A percentile compares a stretch with the other conserved stretches of the same genome.
phyloP scores from a whole-genome alignment of 1,140 invertebrate species.

The Marisa cornuarietis region DNA sequence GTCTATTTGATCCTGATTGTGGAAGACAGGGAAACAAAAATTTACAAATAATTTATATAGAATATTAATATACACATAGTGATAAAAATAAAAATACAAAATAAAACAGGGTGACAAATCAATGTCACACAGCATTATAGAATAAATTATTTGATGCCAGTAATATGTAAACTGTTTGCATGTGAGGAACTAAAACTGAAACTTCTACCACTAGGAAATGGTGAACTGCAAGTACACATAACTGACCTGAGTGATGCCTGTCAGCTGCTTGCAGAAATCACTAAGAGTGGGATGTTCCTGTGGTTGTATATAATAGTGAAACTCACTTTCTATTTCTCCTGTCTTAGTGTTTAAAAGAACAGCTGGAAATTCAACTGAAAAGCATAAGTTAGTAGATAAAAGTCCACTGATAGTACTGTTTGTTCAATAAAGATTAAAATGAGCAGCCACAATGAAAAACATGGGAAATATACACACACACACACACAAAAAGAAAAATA shows the following conservation, averaged over 20 bases:
- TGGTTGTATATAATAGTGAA: constrained; percentile 63
- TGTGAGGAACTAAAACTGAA: neutral
- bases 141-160: too few relatives aligned
- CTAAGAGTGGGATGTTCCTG: constrained; percentile 59
- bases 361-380: constrained; percentile 65
- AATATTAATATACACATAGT: too few relatives aligned
- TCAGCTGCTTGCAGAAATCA: constrained; percentile 61
- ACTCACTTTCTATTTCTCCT: constrained; percentile 59
- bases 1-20: constrained; percentile 57
- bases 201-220: neutral
- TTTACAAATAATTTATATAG: too few relatives aligned
- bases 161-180: too few relatives aligned
- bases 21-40: too few relatives aligned
- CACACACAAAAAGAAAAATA: neutral
- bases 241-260: constrained; percentile 63
- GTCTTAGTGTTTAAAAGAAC: constrained; percentile 57
- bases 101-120: too few relatives aligned
- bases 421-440: neutral
- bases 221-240: neutral
- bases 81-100: too few relatives aligned
- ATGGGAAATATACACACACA: neutral
- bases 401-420: neutral
- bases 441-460: neutral
- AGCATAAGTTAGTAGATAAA: constrained; percentile 1
- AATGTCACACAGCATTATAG: too few relatives aligned